Percentiles rank a stretch among this genome's conserved stretches.
Conservation (phyloP, 2,888 invertebrate genomes). For the Hemaris fuciformis region DNA sequence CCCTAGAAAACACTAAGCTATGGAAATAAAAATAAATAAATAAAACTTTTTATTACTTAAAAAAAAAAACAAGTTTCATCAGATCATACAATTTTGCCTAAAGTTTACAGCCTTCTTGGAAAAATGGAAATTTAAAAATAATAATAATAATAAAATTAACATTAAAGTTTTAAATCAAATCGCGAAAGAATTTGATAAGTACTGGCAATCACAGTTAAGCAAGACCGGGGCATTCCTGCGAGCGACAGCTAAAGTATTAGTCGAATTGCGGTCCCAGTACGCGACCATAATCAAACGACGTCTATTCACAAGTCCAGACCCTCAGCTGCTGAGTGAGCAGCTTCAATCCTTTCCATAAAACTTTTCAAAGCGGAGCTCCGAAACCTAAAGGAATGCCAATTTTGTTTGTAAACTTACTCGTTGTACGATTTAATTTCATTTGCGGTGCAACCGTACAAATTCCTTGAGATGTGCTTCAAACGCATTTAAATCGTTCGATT, state of each 20-base stretch:
- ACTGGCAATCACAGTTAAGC: background rate
- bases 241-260: background rate
- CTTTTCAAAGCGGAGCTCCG: conserved; percentile 44
- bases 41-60: no score
- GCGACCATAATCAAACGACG: conserved; percentile 34
- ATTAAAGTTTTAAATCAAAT: no score
- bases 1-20: no score
- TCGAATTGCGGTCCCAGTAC: background rate
- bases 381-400: conserved; percentile 47
- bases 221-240: background rate
- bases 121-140: no score
- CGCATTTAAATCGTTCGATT: conserved; percentile 11
- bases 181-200: background rate
- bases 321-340: conserved; percentile 32
- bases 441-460: conserved; percentile 22
- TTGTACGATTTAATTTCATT: conserved; percentile 40
- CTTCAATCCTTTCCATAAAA: conserved; percentile 40
- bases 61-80: no score
- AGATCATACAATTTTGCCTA: no score
- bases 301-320: conserved; percentile 28
- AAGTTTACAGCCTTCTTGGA: no score
- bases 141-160: no score
- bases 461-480: conserved; percentile 24
- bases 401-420: conserved; percentile 42
- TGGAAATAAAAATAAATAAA: no score